A percentile compares a stretch with the other conserved stretches of the same genome.
Evolutionary conservation across 1,140 invertebrate species (phyloP).

Genomic region (Panagrolaimus sp.): DNA sequence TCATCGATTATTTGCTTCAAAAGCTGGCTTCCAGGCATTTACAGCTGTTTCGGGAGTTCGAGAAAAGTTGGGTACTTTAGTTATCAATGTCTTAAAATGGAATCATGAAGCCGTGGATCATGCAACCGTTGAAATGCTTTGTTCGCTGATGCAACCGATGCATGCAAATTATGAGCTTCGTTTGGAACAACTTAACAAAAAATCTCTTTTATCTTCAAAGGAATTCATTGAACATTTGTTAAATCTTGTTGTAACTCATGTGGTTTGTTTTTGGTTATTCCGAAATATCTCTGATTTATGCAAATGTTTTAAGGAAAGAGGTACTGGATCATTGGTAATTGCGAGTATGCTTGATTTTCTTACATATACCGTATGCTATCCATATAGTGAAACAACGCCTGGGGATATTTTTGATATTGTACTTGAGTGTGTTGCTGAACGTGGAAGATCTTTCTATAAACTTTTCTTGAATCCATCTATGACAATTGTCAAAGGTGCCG

Average conservation of each 20-base stretch:
- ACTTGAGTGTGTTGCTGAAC: slow-evolving; percentile 82
- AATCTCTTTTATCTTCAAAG: slow-evolving; percentile 81
- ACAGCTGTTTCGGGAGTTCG: slow-evolving; percentile 82
- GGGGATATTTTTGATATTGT: slow-evolving; percentile 92
- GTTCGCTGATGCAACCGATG: slow-evolving; percentile 97
- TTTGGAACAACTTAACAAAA: slow-evolving; percentile 96
- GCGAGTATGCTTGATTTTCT: slow-evolving; percentile 92
- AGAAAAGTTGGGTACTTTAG: slow-evolving; percentile 83
- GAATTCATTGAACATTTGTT: slow-evolving; percentile 86
- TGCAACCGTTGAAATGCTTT: slow-evolving; percentile 91
- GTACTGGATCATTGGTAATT: slow-evolving; percentile 68
- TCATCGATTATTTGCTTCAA: slow-evolving; percentile 84
- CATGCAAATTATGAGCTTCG: slow-evolving; percentile 86
- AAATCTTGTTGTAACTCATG: slow-evolving; percentile 89
- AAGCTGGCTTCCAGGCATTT: slow-evolving; percentile 92
- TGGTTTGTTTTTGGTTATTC: slow-evolving; percentile 67
- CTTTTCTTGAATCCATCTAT: slow-evolving; percentile 94
- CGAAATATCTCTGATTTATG: not conserved
- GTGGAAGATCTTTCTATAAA: slow-evolving; percentile 82
- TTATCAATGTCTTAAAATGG: slow-evolving; percentile 81
- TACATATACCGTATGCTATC: slow-evolving; percentile 95
- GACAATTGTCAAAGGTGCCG: slow-evolving; percentile 94
- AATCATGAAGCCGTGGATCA: slow-evolving; percentile 85
- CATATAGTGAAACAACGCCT: slow-evolving; percentile 97
- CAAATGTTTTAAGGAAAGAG: slow-evolving; percentile 68